Conservation (phyloP, 2,113 vertebrate species). For the Eidolon helvum region DNA sequence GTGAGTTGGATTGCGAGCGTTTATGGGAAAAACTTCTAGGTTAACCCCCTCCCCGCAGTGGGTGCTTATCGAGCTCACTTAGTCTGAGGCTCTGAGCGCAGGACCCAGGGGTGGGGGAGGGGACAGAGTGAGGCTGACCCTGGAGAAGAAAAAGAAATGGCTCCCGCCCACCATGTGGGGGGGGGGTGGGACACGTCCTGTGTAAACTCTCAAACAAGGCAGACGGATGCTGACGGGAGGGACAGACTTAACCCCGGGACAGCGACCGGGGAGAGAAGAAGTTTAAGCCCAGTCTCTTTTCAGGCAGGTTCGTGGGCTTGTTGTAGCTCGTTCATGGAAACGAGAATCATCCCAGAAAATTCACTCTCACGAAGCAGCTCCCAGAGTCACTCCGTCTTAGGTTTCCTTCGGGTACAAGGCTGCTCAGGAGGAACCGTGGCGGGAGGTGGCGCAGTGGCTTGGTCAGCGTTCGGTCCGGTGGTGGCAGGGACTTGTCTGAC, state of each 20-base stretch:
- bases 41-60: background rate
- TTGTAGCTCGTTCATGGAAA: background rate
- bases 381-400: accelerated
- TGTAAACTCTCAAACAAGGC: background rate
- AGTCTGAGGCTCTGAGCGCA: background rate
- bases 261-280: accelerated
- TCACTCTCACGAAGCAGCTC: background rate
- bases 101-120: too few relatives aligned
- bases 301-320: background rate
- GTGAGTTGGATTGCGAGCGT: background rate
- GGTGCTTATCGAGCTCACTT: background rate
- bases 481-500: slow-evolving; percentile 58
- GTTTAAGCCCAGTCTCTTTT: background rate
- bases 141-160: background rate
- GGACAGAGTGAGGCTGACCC: background rate
- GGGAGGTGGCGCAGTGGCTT: slow-evolving; percentile 52
- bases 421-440: background rate
- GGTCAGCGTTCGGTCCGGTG: slow-evolving; percentile 56
- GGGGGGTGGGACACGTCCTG: accelerated
- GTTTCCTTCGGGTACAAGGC: slow-evolving; percentile 23
- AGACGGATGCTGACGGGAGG: background rate
- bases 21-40: background rate
- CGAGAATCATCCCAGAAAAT: background rate
- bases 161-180: background rate
- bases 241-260: accelerated